phyloP scores from a whole-genome alignment of 2,113 vertebrate genomes.

The Reinhardtius hippoglossoides region DNA sequence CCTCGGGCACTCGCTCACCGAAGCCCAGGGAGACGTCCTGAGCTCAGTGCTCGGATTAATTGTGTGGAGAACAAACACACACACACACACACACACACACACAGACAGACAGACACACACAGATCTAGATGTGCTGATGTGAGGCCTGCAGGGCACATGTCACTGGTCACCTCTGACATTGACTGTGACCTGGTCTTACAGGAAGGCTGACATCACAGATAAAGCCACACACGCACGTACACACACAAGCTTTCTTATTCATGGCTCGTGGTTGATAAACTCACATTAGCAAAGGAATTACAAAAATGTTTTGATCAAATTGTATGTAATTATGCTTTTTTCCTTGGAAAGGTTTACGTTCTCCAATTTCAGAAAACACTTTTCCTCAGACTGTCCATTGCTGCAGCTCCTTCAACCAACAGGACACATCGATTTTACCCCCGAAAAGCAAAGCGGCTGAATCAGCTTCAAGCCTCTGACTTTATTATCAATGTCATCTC shows the following conservation, averaged over 20 bases:
- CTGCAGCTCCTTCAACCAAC: too few relatives aligned
- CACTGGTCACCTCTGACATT: slow-evolving; percentile 49
- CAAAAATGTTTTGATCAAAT: too few relatives aligned
- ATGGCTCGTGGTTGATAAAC: background rate
- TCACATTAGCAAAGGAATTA: too few relatives aligned
- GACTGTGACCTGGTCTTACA: slow-evolving; percentile 32
- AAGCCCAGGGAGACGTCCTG: background rate
- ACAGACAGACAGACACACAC: background rate
- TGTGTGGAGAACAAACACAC: slow-evolving; percentile 14
- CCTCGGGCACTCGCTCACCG: background rate
- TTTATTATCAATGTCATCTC: background rate
- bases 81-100: too few relatives aligned
- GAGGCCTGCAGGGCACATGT: slow-evolving; percentile 48
- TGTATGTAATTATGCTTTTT: too few relatives aligned
- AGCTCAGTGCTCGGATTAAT: slow-evolving; percentile 40
- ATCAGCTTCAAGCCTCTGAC: background rate
- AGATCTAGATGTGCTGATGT: slow-evolving; percentile 39
- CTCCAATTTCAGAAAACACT: too few relatives aligned
- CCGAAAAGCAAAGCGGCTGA: too few relatives aligned
- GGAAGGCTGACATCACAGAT: slow-evolving; percentile 31
- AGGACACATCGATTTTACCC: background rate
- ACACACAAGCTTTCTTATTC: background rate
- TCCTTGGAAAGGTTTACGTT: too few relatives aligned
- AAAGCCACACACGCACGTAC: background rate
- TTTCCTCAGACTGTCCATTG: too few relatives aligned